Conservation (phyloP, 2,113 vertebrate species). For the Siniperca knerii region DNA sequence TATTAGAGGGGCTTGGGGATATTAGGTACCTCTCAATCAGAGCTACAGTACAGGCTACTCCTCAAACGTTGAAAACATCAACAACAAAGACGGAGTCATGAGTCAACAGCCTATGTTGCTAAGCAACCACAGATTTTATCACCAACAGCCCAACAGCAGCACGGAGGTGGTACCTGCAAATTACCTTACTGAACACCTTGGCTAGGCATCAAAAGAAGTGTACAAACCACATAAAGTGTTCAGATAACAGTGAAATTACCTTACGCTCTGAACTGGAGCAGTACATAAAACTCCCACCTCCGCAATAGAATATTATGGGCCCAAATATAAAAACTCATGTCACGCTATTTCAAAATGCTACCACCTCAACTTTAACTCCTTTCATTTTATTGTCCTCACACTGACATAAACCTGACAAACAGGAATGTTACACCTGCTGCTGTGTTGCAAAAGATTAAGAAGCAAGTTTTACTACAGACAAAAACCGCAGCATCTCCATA, state of each 20-base stretch:
- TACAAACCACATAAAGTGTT: conserved; percentile 49
- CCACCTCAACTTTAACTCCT: background rate
- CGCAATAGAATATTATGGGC: background rate
- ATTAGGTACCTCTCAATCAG: conserved; percentile 1
- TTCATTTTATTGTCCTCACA: background rate
- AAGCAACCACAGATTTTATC: conserved; percentile 51
- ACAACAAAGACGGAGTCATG: conserved; percentile 37
- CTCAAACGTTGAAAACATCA: conserved; percentile 37
- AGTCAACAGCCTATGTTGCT: conserved; percentile 65
- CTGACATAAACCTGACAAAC: background rate
- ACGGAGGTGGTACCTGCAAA: conserved; percentile 67
- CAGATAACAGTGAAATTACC: conserved; percentile 17
- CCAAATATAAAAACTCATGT: conserved; percentile 9
- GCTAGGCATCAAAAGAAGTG: conserved; percentile 65
- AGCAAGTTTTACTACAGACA: background rate
- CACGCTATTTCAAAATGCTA: conserved; percentile 23
- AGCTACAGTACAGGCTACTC: conserved; percentile 12
- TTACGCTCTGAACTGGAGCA: conserved; percentile 19
- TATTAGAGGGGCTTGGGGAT: background rate
- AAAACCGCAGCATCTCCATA: background rate
- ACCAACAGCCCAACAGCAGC: conserved; percentile 26
- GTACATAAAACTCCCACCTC: conserved; percentile 9
- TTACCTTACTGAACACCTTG: conserved; percentile 63
- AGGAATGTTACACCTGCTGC: background rate
- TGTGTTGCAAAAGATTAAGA: background rate